Percentiles rank a stretch among this genome's conserved stretches.
Conservation (phyloP, 2,113 vertebrate genomes). For the Dolichotis patagonum region DNA sequence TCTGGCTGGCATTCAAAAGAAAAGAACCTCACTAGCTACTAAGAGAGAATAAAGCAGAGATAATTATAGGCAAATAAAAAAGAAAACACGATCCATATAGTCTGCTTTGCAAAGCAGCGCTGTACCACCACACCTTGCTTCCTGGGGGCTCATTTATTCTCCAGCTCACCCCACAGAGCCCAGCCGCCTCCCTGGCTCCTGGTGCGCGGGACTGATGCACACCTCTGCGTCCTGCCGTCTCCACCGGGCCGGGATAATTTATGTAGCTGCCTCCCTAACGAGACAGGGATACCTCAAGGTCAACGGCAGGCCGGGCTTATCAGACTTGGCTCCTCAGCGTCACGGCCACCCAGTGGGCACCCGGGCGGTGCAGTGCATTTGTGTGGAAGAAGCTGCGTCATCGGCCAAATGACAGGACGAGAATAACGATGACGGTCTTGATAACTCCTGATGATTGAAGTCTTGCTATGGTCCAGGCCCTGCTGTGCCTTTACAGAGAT, state of each 20-base stretch:
- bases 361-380: not conserved
- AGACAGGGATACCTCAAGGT: not conserved
- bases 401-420: rapidly evolving
- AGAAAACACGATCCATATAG: not conserved
- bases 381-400: not conserved
- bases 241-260: not conserved
- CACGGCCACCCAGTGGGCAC: rapidly evolving
- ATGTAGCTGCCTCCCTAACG: not conserved
- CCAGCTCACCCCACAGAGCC: not conserved
- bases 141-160: not conserved
- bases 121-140: not conserved
- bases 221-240: not conserved
- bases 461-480: not conserved
- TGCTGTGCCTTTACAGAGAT: not conserved
- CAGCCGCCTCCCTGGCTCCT: rapidly evolving
- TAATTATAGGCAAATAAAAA: slow-evolving; percentile 9
- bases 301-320: not conserved
- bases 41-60: not conserved
- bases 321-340: not conserved
- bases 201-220: not conserved
- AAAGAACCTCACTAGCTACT: not conserved
- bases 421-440: rapidly evolving
- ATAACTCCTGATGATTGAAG: not conserved
- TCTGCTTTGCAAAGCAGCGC: not conserved
- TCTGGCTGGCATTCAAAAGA: not conserved